Evolutionary conservation across 2,888 invertebrate genomes (phyloP).

Genomic region (Mesochorus sp.): DNA sequence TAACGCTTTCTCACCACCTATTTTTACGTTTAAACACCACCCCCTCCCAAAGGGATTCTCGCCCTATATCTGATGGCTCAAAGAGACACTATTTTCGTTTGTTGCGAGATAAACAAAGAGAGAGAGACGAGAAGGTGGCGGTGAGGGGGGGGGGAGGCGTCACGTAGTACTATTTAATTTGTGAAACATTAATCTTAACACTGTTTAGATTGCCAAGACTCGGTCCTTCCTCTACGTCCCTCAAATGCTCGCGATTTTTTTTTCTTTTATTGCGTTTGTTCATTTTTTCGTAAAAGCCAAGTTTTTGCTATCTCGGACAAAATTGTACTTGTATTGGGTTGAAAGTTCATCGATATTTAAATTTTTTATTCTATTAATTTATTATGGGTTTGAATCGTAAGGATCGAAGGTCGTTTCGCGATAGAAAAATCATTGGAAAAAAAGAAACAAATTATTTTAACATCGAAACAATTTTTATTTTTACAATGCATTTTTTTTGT

Average conservation of each 20-base stretch:
- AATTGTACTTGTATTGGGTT: background rate
- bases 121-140: constrained; percentile 23
- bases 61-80: background rate
- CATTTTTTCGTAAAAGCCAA: background rate
- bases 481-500: no score
- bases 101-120: constrained; percentile 23
- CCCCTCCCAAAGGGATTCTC: background rate
- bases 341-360: background rate
- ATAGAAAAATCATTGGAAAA: no score
- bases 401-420: no score
- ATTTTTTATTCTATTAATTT: no score
- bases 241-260: constrained; percentile 4
- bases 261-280: background rate
- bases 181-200: constrained; percentile 62
- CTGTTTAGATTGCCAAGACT: constrained; percentile 54
- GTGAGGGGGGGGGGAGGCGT: constrained; percentile 31
- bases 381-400: no score
- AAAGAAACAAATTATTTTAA: no score
- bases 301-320: background rate
- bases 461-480: no score
- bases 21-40: background rate
- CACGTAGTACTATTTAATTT: constrained; percentile 59
- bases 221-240: constrained; percentile 35
- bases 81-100: constrained; percentile 1
- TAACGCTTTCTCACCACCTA: constrained; percentile 29